phyloP scores from a whole-genome alignment of 2,888 invertebrate genomes.

The Diachrysia chrysitis region DNA sequence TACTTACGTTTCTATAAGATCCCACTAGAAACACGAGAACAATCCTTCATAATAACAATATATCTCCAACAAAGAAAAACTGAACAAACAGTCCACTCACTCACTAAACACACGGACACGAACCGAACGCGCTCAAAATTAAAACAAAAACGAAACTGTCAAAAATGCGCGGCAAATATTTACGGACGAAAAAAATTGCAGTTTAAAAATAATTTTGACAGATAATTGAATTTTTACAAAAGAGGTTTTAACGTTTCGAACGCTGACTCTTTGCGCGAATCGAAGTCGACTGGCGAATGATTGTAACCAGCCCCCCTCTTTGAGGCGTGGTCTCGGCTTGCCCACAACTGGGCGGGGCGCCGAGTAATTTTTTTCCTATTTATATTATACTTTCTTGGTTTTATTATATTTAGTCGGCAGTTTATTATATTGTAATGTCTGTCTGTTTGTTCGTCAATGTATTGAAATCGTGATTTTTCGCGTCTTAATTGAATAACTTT shows the following conservation, averaged over 20 bases:
- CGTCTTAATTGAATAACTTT: conserved; percentile 73
- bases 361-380: conserved; percentile 70
- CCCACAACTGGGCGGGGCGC: conserved; percentile 72
- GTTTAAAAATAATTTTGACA: conserved; percentile 53
- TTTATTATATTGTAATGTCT: conserved; percentile 85
- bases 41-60: conserved; percentile 56
- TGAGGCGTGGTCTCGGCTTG: conserved; percentile 72
- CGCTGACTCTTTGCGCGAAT: conserved; percentile 81
- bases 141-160: conserved; percentile 41
- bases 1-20: conserved; percentile 55
- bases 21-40: conserved; percentile 45
- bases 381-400: conserved; percentile 75
- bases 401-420: conserved; percentile 75
- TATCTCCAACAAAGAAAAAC: conserved; percentile 30
- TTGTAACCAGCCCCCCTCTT: conserved; percentile 67
- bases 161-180: conserved; percentile 49
- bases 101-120: conserved; percentile 55
- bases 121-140: conserved; percentile 47
- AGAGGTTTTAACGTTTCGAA: conserved; percentile 61
- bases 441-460: conserved; percentile 79
- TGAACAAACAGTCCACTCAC: conserved; percentile 51
- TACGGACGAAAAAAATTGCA: conserved; percentile 36
- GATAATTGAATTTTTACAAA: conserved; percentile 58
- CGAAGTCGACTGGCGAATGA: conserved; percentile 80
- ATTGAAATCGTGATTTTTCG: conserved; percentile 66